A percentile compares a stretch with the other conserved stretches of the same genome.
These are phyloP conservation scores for Benitochromis conjunctus DNA, from an alignment of 2,113 vertebrate species.

Conservation along the genomic window DNA sequence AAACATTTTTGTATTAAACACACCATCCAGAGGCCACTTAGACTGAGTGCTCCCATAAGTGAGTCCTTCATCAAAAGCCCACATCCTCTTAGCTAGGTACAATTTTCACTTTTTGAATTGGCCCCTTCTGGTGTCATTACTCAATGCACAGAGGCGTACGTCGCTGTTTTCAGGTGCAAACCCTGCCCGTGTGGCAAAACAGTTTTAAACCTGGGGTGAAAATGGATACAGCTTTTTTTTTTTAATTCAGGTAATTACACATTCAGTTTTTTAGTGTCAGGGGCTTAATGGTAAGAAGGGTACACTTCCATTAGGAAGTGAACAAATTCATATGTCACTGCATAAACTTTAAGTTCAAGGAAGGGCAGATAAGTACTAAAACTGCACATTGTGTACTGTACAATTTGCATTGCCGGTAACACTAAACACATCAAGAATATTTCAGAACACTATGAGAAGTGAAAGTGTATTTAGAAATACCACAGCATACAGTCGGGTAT, in stretches of 20 bases:
- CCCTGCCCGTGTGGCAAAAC: neutral
- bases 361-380: neutral
- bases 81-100: conserved; percentile 15
- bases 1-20: conserved; percentile 10
- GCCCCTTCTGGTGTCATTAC: conserved; percentile 48
- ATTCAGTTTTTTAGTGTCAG: neutral
- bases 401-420: neutral
- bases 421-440: neutral
- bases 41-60: conserved; percentile 36
- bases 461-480: neutral
- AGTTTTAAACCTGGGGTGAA: neutral
- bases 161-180: conserved; percentile 18
- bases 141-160: conserved; percentile 13
- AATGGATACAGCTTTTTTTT: neutral
- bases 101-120: conserved; percentile 55
- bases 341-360: neutral
- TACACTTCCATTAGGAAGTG: no score
- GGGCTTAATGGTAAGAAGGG: neutral
- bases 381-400: neutral
- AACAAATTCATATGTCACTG: neutral
- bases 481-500: neutral
- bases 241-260: neutral
- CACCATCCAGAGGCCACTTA: conserved; percentile 23
- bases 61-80: conserved; percentile 33
- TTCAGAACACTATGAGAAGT: neutral